A percentile compares a stretch with the other conserved stretches of the same genome.
Conservation (phyloP, 2,113 vertebrate genomes). For the Gallinago media region DNA sequence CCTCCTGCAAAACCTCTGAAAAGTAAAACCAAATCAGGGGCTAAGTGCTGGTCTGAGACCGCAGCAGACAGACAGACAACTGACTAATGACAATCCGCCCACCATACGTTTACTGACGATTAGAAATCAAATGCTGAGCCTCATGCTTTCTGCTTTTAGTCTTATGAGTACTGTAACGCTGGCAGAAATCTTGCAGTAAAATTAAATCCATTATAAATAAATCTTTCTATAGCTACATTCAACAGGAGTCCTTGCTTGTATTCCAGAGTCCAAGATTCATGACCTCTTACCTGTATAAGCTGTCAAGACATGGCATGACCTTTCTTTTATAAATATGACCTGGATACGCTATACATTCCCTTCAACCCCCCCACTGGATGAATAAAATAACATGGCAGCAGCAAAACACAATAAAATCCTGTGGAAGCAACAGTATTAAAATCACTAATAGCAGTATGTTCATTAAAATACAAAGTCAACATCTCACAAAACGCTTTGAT, state of each 20-base stretch:
- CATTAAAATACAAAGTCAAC: not conserved
- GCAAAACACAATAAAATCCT: not conserved
- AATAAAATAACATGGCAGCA: not conserved
- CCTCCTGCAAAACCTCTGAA: constrained; percentile 15
- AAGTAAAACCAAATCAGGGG: not conserved
- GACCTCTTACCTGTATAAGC: constrained; percentile 8
- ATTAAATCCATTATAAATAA: not conserved
- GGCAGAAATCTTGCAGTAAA: not conserved
- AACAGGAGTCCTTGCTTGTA: not conserved
- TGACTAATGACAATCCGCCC: not conserved
- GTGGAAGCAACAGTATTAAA: not conserved
- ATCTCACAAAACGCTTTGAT: not conserved
- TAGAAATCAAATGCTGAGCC: constrained; percentile 23
- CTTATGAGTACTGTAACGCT: not conserved
- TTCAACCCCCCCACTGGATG: accelerated
- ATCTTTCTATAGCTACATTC: not conserved
- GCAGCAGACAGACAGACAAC: not conserved
- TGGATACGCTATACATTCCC: not conserved
- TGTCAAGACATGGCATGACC: not conserved
- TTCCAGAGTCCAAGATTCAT: not conserved
- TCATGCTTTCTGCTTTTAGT: not conserved
- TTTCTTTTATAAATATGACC: constrained; percentile 23
- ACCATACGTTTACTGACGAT: not conserved
- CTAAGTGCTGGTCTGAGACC: constrained; percentile 15
- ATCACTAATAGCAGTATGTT: not conserved